Evolutionary conservation across 2,113 vertebrate genomes (phyloP).

Genomic region (Amblyornis subalaris): DNA sequence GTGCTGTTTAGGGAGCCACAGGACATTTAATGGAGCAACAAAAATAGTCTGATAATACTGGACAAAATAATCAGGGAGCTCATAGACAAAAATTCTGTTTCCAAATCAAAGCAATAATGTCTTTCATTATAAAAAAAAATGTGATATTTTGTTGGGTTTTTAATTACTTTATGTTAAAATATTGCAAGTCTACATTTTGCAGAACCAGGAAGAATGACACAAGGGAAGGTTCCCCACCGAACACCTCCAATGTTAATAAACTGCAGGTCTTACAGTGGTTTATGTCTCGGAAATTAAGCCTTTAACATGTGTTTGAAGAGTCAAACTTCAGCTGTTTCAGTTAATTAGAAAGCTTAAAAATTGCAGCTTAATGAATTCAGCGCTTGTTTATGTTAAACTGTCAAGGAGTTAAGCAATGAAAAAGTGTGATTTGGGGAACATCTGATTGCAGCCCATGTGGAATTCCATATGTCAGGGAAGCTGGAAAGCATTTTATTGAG

Average conservation of each 20-base stretch:
- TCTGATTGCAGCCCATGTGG: constrained; percentile 68
- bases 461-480: constrained; percentile 60
- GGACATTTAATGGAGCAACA: neutral
- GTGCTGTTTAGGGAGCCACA: neutral
- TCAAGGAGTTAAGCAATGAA: constrained; percentile 66
- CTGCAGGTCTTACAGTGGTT: neutral
- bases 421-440: constrained; percentile 71
- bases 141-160: neutral
- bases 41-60: neutral
- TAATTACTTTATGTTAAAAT: neutral
- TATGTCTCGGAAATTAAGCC: constrained; percentile 46
- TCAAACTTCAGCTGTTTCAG: constrained; percentile 52
- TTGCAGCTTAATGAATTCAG: constrained; percentile 74
- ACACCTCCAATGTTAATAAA: neutral
- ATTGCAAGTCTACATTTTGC: neutral
- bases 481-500: constrained; percentile 63
- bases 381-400: constrained; percentile 74
- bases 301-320: constrained; percentile 50
- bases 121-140: neutral
- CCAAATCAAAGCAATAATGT: neutral
- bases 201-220: neutral
- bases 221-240: neutral
- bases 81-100: neutral
- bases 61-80: neutral
- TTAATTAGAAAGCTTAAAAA: constrained; percentile 70